Percentiles rank a stretch among this genome's conserved stretches.
Conservation (phyloP, 1,140 invertebrate genomes). For the Pseudomyrmex dendroicus region DNA sequence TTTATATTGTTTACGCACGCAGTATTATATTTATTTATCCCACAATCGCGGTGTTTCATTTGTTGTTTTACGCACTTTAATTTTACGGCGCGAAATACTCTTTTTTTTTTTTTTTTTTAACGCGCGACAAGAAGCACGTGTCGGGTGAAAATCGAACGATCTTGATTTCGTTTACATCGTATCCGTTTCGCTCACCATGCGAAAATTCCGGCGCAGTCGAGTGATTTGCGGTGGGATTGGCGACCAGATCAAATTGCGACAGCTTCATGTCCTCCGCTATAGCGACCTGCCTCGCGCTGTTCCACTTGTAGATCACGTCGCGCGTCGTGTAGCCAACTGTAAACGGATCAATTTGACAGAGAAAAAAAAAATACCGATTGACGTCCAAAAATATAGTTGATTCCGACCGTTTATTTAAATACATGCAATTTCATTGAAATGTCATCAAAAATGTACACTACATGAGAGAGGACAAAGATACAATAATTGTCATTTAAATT, state of each 20-base stretch:
- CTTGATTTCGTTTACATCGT: background rate
- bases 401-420: too few species aligned
- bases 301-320: slow-evolving; percentile 95
- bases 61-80: too few species aligned
- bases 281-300: slow-evolving; percentile 90
- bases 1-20: too few species aligned
- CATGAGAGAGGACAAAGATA: too few species aligned
- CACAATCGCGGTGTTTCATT: too few species aligned
- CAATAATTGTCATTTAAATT: too few species aligned
- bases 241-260: slow-evolving; percentile 94
- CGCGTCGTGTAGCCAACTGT: slow-evolving; percentile 93
- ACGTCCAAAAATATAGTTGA: background rate
- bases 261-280: slow-evolving; percentile 94
- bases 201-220: slow-evolving; percentile 74
- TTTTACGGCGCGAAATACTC: too few species aligned
- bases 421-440: too few species aligned
- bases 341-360: slow-evolving; percentile 67
- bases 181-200: slow-evolving; percentile 73
- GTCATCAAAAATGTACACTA: too few species aligned
- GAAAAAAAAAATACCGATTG: background rate
- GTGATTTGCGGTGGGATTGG: slow-evolving; percentile 90
- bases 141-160: background rate
- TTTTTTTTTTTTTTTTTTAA: background rate
- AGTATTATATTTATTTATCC: too few species aligned
- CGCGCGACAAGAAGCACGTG: background rate